Percentiles rank a stretch among this genome's conserved stretches.
These are phyloP conservation scores for Chloropsis cyanopogon DNA, from an alignment of 2,113 vertebrate species.

Conservation along the genomic window DNA sequence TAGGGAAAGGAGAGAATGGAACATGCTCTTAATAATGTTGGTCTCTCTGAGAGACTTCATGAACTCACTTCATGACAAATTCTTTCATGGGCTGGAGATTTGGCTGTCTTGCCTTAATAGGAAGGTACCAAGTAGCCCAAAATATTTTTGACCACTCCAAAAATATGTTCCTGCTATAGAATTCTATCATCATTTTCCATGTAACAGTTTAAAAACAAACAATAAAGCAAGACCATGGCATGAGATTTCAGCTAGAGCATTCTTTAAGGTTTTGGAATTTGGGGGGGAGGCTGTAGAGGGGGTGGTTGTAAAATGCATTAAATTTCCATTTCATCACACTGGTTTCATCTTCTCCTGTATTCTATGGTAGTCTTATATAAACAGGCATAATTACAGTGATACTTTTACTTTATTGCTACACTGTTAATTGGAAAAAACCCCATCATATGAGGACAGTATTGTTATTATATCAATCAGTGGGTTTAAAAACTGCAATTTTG, in stretches of 20 bases:
- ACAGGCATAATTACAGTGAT: neutral
- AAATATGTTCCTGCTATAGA: slow-evolving; percentile 26
- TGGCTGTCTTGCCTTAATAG: neutral
- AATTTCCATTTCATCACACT: neutral
- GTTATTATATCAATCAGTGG: neutral
- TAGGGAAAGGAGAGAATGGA: neutral
- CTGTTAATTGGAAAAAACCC: neutral
- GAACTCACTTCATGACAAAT: neutral
- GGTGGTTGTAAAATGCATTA: neutral
- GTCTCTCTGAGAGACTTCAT: neutral
- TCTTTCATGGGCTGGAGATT: neutral
- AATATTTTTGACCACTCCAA: slow-evolving; percentile 25
- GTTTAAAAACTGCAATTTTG: neutral
- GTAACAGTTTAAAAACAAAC: slow-evolving; percentile 10
- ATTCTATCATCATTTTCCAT: neutral
- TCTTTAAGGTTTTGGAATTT: neutral
- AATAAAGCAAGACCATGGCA: neutral
- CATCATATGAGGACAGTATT: neutral
- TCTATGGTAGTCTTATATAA: neutral
- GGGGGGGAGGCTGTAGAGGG: too few species aligned
- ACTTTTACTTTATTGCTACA: neutral
- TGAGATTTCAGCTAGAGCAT: neutral
- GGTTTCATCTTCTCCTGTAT: neutral
- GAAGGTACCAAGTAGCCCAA: neutral
- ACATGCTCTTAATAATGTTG: neutral